Percentiles rank a stretch among this genome's conserved stretches.
phyloP scores from a whole-genome alignment of 1,140 invertebrate genomes.

The Brachionus asplanchnoidis region DNA sequence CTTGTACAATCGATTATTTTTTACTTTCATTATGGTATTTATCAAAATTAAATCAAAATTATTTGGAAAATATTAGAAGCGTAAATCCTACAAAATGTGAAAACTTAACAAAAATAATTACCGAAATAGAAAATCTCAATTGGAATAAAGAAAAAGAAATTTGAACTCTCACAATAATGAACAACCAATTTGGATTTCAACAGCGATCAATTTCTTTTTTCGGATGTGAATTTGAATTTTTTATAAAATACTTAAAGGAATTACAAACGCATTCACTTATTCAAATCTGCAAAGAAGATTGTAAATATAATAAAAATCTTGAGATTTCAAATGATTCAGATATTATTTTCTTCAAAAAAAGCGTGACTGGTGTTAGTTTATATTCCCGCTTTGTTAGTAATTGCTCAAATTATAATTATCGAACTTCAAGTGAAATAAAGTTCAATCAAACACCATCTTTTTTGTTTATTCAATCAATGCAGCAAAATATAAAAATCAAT shows the following conservation, averaged over 20 bases:
- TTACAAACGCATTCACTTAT: not conserved
- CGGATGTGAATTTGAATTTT: not conserved
- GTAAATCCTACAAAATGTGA: constrained; percentile 1
- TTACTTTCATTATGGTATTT: not conserved
- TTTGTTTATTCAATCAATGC: constrained; percentile 21
- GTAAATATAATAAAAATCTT: constrained; percentile 13
- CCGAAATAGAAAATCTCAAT: not conserved
- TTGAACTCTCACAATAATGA: not conserved
- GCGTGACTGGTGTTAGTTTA: not conserved
- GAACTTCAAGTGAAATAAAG: not conserved
- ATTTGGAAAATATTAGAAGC: not conserved
- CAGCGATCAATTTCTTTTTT: not conserved
- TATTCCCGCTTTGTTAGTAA: not conserved
- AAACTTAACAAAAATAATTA: not conserved
- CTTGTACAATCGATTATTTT: constrained; percentile 23
- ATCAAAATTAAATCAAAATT: not conserved
- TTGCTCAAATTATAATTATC: not conserved
- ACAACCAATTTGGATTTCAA: not conserved
- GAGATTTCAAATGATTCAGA: not conserved
- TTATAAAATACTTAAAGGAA: constrained; percentile 1
- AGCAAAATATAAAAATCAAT: constrained; percentile 4
- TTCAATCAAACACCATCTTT: constrained; percentile 21
- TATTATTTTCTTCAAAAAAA: constrained; percentile 9
- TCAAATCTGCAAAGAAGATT: constrained; percentile 11
- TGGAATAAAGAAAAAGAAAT: constrained; percentile 29